phyloP scores from a whole-genome alignment of 2,113 vertebrate species.

The Synodontis membranacea region DNA sequence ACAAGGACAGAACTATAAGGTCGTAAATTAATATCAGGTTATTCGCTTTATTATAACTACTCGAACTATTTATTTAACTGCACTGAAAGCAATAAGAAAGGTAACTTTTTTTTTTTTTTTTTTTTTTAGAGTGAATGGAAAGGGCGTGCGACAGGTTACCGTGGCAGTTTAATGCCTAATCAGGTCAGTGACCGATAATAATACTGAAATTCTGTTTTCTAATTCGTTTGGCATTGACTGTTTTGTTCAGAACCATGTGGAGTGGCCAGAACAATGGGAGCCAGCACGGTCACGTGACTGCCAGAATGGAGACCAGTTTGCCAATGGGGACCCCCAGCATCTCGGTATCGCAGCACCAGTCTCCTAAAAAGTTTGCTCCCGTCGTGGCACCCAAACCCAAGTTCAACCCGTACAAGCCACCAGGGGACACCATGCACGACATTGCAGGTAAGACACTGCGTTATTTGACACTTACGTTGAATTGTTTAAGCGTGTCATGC shows the following conservation, averaged over 20 bases:
- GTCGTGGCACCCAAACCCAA: slow-evolving; percentile 95
- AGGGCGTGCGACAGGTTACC: background rate
- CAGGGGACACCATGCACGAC: slow-evolving; percentile 63
- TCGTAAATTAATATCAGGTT: background rate
- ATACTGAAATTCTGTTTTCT: slow-evolving; percentile 1
- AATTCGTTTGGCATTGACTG: background rate
- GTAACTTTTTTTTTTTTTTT: background rate
- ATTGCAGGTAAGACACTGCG: slow-evolving; percentile 66
- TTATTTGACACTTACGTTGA: too few species aligned
- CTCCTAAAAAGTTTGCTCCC: slow-evolving; percentile 93
- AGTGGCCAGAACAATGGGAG: slow-evolving; percentile 76
- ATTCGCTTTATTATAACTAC: background rate
- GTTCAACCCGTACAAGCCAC: slow-evolving; percentile 87
- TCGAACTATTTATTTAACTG: background rate
- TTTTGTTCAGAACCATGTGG: slow-evolving; percentile 81
- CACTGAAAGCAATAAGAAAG: background rate
- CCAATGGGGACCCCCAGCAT: slow-evolving; percentile 89
- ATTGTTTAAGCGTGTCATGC: too few species aligned
- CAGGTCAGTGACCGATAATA: background rate
- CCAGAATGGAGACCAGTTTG: slow-evolving; percentile 94
- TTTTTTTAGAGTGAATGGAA: background rate
- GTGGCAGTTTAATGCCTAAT: background rate
- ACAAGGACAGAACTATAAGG: background rate
- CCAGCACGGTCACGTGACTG: slow-evolving; percentile 83
- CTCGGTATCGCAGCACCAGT: slow-evolving; percentile 90